phyloP scores from a whole-genome alignment of 2,888 invertebrate genomes.

The Megamerina dolium region DNA sequence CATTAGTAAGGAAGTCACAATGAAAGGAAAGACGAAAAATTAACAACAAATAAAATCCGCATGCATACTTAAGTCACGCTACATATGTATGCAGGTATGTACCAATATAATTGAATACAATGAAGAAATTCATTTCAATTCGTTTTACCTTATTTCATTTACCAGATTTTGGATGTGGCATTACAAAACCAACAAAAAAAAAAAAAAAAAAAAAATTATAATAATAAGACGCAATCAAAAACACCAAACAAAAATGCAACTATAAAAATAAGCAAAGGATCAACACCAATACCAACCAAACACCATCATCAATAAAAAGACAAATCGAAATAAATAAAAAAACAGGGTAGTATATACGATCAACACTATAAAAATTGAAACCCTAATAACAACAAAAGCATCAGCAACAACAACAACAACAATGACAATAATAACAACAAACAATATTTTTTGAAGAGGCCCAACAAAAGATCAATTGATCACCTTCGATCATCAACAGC shows the following conservation, averaged over 20 bases:
- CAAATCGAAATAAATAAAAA: not conserved
- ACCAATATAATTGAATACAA: too few relatives aligned
- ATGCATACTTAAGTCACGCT: too few relatives aligned
- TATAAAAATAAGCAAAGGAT: slow-evolving; percentile 4
- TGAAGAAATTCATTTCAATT: too few relatives aligned
- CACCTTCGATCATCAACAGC: slow-evolving; percentile 11
- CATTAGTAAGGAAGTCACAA: too few relatives aligned
- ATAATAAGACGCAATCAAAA: not conserved
- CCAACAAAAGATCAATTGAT: slow-evolving; percentile 17
- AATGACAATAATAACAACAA: not conserved
- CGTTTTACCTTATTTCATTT: too few relatives aligned
- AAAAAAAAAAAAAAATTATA: not conserved
- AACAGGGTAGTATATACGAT: not conserved
- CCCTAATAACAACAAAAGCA: slow-evolving; percentile 6
- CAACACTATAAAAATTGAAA: not conserved
- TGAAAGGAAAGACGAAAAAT: too few relatives aligned
- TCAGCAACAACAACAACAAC: not conserved
- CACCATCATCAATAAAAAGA: slow-evolving; percentile 2
- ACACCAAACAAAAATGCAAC: not conserved
- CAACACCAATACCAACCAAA: not conserved
- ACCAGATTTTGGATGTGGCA: too few relatives aligned
- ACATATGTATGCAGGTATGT: too few relatives aligned
- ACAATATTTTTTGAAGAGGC: slow-evolving; percentile 4
- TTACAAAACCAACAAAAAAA: not conserved
- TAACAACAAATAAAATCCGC: too few relatives aligned